Base-by-base conservation (phyloP, 2,113 vertebrate species). In the Corydoras maculifer region DNA sequence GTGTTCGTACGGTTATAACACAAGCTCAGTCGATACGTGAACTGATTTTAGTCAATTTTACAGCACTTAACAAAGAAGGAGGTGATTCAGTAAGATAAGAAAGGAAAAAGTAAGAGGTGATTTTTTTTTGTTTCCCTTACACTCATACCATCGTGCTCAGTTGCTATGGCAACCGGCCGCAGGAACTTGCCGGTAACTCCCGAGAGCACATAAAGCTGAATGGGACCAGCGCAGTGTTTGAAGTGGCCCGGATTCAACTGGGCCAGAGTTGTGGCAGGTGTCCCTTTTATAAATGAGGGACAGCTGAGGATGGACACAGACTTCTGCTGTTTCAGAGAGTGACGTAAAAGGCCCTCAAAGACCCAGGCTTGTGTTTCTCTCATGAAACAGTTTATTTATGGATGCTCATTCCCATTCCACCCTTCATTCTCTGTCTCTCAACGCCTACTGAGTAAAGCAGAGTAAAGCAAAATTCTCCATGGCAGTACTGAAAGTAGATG, bases 91-190 rank as follows among this genome's bases (percentile, higher is more conserved):
- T 6, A 53, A 53, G 25, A 18, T 9, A 3, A 11, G 13, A n/a
- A 2, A 1, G 14, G 60, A 62, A 35, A 6, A 77, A 63, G 35
- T 63, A 63, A n/a, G 35, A n/a, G 8, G 31, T 50, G 54, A 51
- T 57, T 66, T 63, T 15, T 81, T 82, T 80, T 83, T 82, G 79
- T 73, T 77, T 81, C 74, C 76, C 74, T 78, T 74, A 69, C 78
- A 76, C 77, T 61, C 75, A 69, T 77, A 76, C 77, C 30, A 13
- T 65, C 9, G 76, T 75, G 61, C 70, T 72, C 78, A 73, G 85
- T 90, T 87, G 82, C 88, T 84, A 88, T 89, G 87, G 78, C 83
- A 61, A 90, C 87, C 77, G 82, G 76, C 82, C 82, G 85, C 83
- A 77, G 85, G 85, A 88, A 88, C 82, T 84, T 81, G 74, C 79